Evolutionary conservation across 2,888 invertebrate genomes (phyloP).

Genomic region (Mechanitis messenoides): DNA sequence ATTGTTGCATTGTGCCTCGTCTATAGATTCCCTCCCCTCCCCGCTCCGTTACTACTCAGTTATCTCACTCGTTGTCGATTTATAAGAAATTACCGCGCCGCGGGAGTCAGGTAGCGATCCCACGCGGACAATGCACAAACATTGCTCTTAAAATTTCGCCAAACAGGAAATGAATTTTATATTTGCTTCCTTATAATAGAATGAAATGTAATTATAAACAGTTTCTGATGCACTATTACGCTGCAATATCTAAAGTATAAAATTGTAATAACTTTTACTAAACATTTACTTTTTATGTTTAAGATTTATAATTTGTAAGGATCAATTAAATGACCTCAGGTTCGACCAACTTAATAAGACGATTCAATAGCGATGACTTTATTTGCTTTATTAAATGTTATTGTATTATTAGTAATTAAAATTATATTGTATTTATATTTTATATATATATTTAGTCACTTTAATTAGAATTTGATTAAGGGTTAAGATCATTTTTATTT

Average conservation of each 20-base stretch:
- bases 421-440: neutral
- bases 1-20: slow-evolving; percentile 59
- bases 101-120: slow-evolving; percentile 71
- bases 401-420: neutral
- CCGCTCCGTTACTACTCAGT: slow-evolving; percentile 36
- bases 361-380: neutral
- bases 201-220: slow-evolving; percentile 36
- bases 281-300: too few species aligned
- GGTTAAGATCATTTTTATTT: too few species aligned
- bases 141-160: slow-evolving; percentile 53
- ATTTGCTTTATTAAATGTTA: neutral
- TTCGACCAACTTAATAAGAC: neutral
- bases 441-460: too few species aligned
- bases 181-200: slow-evolving; percentile 44
- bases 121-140: slow-evolving; percentile 68
- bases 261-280: too few species aligned
- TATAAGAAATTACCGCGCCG: slow-evolving; percentile 70
- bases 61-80: slow-evolving; percentile 75
- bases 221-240: slow-evolving; percentile 9
- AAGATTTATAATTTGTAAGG: neutral
- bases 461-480: too few species aligned
- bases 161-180: slow-evolving; percentile 73
- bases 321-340: neutral
- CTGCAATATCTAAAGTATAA: too few species aligned
- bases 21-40: slow-evolving; percentile 30